These are phyloP conservation scores for Heterodera schachtii DNA, from an alignment of 1,140 invertebrate genomes.

Conservation along the genomic window DNA sequence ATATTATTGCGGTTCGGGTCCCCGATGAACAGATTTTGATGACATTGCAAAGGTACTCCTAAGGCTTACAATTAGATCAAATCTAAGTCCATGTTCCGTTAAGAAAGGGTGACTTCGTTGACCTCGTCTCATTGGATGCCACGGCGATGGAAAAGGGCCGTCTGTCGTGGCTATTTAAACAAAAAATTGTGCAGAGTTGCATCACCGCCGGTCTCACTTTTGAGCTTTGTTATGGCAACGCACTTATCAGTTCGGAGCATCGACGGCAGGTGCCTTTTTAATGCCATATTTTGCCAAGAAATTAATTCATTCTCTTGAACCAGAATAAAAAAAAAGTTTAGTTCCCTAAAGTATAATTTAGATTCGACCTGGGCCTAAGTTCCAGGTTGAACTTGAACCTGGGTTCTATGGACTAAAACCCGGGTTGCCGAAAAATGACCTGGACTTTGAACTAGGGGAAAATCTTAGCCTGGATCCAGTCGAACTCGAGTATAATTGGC, in stretches of 20 bases:
- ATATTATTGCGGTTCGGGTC: constrained; percentile 59
- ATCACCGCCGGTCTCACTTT: constrained; percentile 38
- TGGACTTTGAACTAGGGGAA: too few species aligned
- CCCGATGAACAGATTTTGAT: constrained; percentile 55
- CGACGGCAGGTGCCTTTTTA: constrained; percentile 39
- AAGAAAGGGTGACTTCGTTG: constrained; percentile 48
- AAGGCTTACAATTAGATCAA: neutral
- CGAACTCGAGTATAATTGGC: too few species aligned
- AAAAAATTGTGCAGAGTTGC: constrained; percentile 49
- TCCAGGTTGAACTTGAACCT: too few species aligned
- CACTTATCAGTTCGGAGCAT: constrained; percentile 34
- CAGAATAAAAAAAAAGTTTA: too few species aligned
- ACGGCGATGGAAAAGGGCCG: constrained; percentile 1
- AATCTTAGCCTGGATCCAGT: too few species aligned
- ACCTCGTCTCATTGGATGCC: constrained; percentile 43
- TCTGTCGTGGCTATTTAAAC: constrained; percentile 49
- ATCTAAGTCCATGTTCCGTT: neutral
- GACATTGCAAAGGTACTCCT: constrained; percentile 45
- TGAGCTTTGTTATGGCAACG: constrained; percentile 45
- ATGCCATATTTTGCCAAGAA: constrained; percentile 26
- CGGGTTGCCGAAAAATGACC: too few species aligned
- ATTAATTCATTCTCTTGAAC: neutral
- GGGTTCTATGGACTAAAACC: too few species aligned
- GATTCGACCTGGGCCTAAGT: too few species aligned
- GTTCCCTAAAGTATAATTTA: too few species aligned